Conservation (phyloP, 2,797 vertebrate genomes). For the Synaphobranchus kaupii region DNA sequence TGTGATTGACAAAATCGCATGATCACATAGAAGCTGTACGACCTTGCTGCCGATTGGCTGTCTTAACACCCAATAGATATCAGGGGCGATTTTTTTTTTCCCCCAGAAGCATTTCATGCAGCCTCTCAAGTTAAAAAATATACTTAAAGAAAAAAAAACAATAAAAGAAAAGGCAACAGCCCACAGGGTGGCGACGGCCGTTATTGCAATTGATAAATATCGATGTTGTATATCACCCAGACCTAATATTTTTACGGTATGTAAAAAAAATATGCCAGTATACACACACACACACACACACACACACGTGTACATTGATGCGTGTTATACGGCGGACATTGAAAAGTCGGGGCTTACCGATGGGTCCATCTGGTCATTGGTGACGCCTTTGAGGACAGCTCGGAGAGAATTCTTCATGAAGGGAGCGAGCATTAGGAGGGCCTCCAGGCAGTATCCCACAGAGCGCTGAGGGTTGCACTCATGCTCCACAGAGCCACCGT, state of each 20-base stretch:
- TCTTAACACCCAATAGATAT: too few species aligned
- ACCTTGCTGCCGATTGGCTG: too few species aligned
- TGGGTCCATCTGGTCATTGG: constrained; percentile 88
- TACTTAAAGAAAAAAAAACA: too few species aligned
- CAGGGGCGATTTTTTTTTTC: too few species aligned
- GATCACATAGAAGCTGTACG: too few species aligned
- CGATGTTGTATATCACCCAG: too few species aligned
- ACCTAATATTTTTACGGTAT: neutral
- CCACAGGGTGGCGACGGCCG: too few species aligned
- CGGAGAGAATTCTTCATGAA: constrained; percentile 91
- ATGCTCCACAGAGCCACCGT: constrained; percentile 86
- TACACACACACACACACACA: neutral
- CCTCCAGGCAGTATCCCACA: constrained; percentile 92
- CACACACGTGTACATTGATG: neutral
- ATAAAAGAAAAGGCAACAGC: too few species aligned
- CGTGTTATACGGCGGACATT: neutral
- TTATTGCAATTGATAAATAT: too few species aligned
- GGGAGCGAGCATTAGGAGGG: constrained; percentile 88
- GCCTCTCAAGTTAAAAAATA: too few species aligned
- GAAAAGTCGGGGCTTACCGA: constrained; percentile 78
- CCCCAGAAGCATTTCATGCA: too few species aligned
- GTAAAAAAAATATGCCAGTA: neutral
- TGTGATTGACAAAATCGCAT: too few species aligned
- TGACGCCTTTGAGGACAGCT: constrained; percentile 87
- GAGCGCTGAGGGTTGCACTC: constrained; percentile 86